phyloP scores from a whole-genome alignment of 2,797 vertebrate genomes.

The Amblyopsis hoosieri region DNA sequence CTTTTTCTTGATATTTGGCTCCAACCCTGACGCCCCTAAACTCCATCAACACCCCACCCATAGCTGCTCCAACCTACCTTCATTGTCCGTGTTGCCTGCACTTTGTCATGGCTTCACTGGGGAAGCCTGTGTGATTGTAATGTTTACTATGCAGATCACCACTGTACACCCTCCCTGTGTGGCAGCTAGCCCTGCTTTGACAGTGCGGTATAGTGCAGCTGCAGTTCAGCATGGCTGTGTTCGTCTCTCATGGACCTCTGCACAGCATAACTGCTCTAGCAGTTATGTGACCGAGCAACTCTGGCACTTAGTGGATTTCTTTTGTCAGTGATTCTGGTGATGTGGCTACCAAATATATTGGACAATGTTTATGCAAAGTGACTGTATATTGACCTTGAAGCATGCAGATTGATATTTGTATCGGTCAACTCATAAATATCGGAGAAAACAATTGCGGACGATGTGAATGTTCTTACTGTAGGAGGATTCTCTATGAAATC shows the following conservation, averaged over 20 bases:
- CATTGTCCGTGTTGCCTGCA: conserved; percentile 66
- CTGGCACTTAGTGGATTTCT: conserved; percentile 43
- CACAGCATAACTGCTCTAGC: conserved; percentile 22
- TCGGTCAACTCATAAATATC: conserved; percentile 32
- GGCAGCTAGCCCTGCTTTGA: conserved; percentile 73
- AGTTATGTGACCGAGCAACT: conserved; percentile 39
- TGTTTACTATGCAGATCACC: conserved; percentile 89
- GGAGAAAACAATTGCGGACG: conserved; percentile 36
- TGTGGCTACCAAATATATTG: conserved; percentile 68
- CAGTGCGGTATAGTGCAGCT: conserved; percentile 45
- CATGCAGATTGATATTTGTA: conserved; percentile 70
- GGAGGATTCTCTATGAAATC: conserved; percentile 42
- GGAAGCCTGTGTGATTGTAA: conserved; percentile 78
- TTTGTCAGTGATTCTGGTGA: conserved; percentile 66
- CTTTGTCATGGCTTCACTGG: conserved; percentile 68
- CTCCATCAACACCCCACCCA: neutral
- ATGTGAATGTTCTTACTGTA: conserved; percentile 40
- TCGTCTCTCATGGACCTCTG: conserved; percentile 34
- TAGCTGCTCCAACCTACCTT: conserved; percentile 47
- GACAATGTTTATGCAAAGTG: conserved; percentile 62
- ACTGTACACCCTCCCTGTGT: conserved; percentile 57
- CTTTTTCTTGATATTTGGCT: conserved; percentile 21
- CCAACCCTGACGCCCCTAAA: conserved; percentile 5
- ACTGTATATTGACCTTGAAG: conserved; percentile 66
- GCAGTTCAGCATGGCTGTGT: conserved; percentile 42